Evolutionary conservation across 2,797 vertebrate genomes (phyloP).

Genomic region (Scarus forsteni): DNA sequence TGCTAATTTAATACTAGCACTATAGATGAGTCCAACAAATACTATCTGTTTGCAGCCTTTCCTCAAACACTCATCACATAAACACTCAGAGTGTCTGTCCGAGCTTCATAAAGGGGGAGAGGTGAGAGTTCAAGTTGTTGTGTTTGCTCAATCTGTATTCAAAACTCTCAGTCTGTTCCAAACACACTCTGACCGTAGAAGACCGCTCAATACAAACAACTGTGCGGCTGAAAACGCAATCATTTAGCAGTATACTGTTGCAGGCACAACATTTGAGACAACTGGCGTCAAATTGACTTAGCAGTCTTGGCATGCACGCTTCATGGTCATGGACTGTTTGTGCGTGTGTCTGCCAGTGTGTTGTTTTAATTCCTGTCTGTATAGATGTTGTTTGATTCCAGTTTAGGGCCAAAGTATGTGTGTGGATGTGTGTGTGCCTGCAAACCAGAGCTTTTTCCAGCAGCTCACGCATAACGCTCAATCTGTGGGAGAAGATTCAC

Average conservation of each 20-base stretch:
- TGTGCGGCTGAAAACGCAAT: constrained; percentile 31
- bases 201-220: constrained; percentile 26
- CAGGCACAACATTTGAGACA: constrained; percentile 44
- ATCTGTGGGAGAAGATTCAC: constrained; percentile 59
- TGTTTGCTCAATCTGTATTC: constrained; percentile 26
- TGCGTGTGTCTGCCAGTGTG: constrained; percentile 27
- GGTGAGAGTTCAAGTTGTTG: constrained; percentile 44
- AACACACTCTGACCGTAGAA: constrained; percentile 27
- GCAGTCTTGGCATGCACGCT: constrained; percentile 43
- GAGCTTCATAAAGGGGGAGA: constrained; percentile 9
- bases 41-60: constrained; percentile 17
- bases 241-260: constrained; percentile 31
- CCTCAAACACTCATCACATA: constrained; percentile 21
- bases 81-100: not conserved
- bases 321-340: constrained; percentile 38
- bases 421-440: constrained; percentile 31
- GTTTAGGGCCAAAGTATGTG: constrained; percentile 27
- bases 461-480: constrained; percentile 58
- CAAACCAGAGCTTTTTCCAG: constrained; percentile 62
- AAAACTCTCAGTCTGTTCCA: constrained; percentile 32
- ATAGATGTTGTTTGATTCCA: constrained; percentile 55
- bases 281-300: constrained; percentile 59
- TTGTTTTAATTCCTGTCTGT: constrained; percentile 50
- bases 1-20: constrained; percentile 31
- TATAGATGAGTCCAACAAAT: constrained; percentile 25